Evolutionary conservation across 1,140 invertebrate genomes (phyloP).

Genomic region (Odontomachus brunneus): DNA sequence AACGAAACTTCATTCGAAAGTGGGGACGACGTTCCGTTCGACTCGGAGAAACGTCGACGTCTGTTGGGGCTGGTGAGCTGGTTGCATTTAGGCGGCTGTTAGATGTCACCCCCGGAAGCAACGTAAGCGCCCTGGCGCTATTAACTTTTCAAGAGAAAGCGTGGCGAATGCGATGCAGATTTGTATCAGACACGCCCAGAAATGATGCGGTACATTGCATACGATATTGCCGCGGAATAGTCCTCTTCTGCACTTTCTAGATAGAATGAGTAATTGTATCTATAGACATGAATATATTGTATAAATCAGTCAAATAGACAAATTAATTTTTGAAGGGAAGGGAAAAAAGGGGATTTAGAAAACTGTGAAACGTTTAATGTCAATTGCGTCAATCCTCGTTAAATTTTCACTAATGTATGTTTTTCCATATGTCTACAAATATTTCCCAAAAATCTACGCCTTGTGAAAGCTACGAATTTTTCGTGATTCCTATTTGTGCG

Average conservation of each 20-base stretch:
- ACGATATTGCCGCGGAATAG: neutral
- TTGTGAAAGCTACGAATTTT: too few species aligned
- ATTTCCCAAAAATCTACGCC: too few species aligned
- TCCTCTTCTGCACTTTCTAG: neutral
- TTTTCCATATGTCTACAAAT: too few species aligned
- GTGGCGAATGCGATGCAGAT: slow-evolving; percentile 26
- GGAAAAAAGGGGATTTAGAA: neutral
- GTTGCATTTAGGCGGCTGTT: slow-evolving; percentile 39
- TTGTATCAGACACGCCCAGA: slow-evolving; percentile 33
- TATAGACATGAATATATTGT: neutral
- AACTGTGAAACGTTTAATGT: too few species aligned
- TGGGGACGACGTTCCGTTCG: slow-evolving; percentile 26
- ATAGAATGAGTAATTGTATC: slow-evolving; percentile 8
- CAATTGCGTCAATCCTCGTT: too few species aligned
- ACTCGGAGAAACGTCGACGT: slow-evolving; percentile 29
- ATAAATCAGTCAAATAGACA: neutral
- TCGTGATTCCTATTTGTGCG: too few species aligned
- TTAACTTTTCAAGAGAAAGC: slow-evolving; percentile 47
- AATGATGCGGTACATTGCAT: neutral
- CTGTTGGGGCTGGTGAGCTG: slow-evolving; percentile 13
- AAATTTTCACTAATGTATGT: too few species aligned
- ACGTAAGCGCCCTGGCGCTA: slow-evolving; percentile 19
- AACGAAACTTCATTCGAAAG: slow-evolving; percentile 52
- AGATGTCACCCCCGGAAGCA: neutral
- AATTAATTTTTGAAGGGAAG: neutral